Evolutionary conservation across 1,140 invertebrate genomes (phyloP), one percentile per base, ranked within the genome.

Genomic region (Cryptotermes secundus): DNA sequence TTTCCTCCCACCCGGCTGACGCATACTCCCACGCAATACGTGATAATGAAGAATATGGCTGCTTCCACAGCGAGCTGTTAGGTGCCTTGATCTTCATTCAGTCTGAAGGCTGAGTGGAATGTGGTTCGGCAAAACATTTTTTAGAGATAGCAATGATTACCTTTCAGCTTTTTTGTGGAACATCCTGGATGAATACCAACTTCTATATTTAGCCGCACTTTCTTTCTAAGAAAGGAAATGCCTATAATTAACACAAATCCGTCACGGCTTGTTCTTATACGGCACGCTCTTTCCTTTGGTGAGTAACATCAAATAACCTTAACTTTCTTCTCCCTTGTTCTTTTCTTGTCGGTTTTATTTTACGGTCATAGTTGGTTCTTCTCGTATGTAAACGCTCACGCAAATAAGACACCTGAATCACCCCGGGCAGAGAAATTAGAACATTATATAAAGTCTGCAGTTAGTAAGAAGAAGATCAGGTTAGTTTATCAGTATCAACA

Each of bases 341-440:
- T n/a, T n/a, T n/a, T 59, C 53, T 59, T 59, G 38, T 12, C 38
- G 38, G 38, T 42, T 42, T 14, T 42, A 9, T 42, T 42, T 42
- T 14, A 42, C 38, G 38, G 38, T 42, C 1, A 42, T 42, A 42
- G 38, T 9, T 59, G 19, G 53, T 12, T 59, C 26, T 59, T 59
- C 53, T 59, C 6, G 53, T n/a, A 59, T n/a, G 53, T 59, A 22
- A 59, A 59, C 24, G 12, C 53, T 59, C n/a, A n/a, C n/a, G n/a
- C n/a, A n/a, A n/a, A n/a, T n/a, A n/a, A n/a, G 53, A 59, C 53
- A 59, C 53, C 53, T 59, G 53, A 59, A 59, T 59, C 53, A 59
- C 53, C 24, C 53, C 53, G 53, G 53, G 16, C 7, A 59, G 53
- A 59, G 26, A 14, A 59, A 59, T 59, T 59, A 59, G 22, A 19